A percentile compares a stretch with the other conserved stretches of the same genome.
phyloP scores from a whole-genome alignment of 2,888 invertebrate species.

The Eupithecia exiguata region DNA sequence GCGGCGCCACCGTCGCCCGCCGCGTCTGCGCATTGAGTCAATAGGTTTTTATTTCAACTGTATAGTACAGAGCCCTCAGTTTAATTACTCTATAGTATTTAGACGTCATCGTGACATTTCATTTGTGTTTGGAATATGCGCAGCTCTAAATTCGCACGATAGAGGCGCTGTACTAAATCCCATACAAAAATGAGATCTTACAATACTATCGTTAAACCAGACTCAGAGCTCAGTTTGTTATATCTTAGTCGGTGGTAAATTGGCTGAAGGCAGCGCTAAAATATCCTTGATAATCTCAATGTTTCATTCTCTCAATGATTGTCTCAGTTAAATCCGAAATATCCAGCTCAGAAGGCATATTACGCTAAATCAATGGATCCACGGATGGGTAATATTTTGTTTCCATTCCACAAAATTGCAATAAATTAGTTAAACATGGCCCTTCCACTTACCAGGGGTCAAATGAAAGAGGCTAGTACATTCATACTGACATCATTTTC shows the following conservation, averaged over 20 bases:
- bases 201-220: not conserved
- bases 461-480: too few species aligned
- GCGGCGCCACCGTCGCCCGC: conserved; percentile 68
- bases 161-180: not conserved
- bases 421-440: too few species aligned
- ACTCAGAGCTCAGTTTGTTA: not conserved
- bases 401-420: too few species aligned
- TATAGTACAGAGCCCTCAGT: not conserved
- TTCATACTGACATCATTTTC: too few species aligned
- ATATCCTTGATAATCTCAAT: not conserved
- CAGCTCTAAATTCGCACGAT: not conserved
- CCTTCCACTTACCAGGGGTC: too few species aligned
- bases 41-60: not conserved
- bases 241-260: not conserved
- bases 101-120: not conserved
- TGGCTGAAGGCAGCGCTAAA: not conserved
- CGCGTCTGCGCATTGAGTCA: conserved; percentile 68
- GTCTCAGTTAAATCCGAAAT: not conserved
- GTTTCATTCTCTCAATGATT: not conserved
- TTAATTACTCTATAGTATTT: not conserved
- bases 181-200: not conserved
- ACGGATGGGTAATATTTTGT: too few species aligned
- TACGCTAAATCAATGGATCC: too few species aligned
- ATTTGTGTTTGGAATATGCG: not conserved
- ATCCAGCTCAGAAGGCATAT: not conserved